Base-by-base conservation (phyloP, 2,888 invertebrate genomes). In the Cosmia trapezina region DNA sequence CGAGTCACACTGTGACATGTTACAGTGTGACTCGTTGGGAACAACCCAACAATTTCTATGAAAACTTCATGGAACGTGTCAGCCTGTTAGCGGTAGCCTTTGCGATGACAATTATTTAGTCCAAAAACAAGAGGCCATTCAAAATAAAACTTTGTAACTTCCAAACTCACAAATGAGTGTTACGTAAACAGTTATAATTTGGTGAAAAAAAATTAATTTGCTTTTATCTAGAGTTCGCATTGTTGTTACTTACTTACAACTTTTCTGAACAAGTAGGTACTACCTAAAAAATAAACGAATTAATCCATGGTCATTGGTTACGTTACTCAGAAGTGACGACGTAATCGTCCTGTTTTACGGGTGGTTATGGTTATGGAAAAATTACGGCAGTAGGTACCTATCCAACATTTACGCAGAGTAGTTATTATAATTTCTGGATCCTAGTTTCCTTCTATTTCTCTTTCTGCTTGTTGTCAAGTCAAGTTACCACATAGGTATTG, bases 211-310 rank as follows among this genome's bases (percentile, higher is more conserved):
- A 7, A 37, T 28, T 28, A 41, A 41, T 14, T 47, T 22, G 28
- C 3, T 53, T 77, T 63, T 53, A 17, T 17, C 43, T 45, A 28
- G 12, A 61, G 9, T 51, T 45, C 1, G 49, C 19, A 51, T 76
- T 77, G 76, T 81, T 76, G 54, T 76, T 19, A 51, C 45, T 76
- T 19, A 51, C 45, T 11, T 22, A 5, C 33, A 53, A 74, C 17
- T 63, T 63, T 63, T 33, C 28, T 54, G 37, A 49, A 4, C 14
- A 64, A 74, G 41, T 8, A 41, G 41, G 8, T 41, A 5, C 4
- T 6, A 11, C 22, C 11, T 28, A 47, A 5, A 61, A 61, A 33
- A 17, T 72, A 43, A 53, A 63, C 11, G 12, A 57, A 75, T 75
- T 43, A 81, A 33, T 63, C 12, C 37, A 17, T 53, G 45, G 22